phyloP scores from a whole-genome alignment of 2,113 vertebrate genomes.

The Strix aluco region DNA sequence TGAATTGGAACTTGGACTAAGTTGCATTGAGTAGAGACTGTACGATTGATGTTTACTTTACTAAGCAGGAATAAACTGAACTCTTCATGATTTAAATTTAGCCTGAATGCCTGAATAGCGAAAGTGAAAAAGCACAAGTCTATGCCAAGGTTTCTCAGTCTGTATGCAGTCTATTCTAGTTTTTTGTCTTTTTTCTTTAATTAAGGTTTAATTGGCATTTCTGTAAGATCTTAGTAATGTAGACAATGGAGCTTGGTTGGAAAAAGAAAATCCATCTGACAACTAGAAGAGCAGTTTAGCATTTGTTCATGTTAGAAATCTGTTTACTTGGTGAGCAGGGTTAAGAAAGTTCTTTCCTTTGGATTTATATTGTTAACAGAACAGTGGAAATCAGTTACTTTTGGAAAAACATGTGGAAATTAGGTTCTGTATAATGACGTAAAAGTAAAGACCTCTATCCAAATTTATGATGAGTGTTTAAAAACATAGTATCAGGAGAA shows the following conservation, averaged over 20 bases:
- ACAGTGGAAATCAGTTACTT: neutral
- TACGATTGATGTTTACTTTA: neutral
- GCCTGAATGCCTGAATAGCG: neutral
- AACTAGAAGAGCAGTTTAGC: neutral
- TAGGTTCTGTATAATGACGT: neutral
- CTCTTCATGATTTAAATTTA: neutral
- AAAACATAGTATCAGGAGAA: neutral
- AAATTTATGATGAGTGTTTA: neutral
- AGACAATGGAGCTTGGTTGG: neutral
- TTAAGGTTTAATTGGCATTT: neutral
- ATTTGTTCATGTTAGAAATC: neutral
- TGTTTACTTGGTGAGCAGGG: neutral
- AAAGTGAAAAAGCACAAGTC: neutral
- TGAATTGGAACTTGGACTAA: neutral
- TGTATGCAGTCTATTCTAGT: neutral
- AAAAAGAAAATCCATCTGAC: neutral
- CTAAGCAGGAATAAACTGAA: neutral
- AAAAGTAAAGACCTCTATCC: neutral
- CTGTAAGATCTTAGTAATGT: neutral
- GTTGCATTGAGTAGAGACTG: neutral
- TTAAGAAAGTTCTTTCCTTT: neutral
- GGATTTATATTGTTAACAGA: neutral
- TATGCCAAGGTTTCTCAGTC: neutral
- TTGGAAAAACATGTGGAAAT: neutral
- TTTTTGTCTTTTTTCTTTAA: neutral